Base-by-base conservation (phyloP, 2,888 invertebrate species). In the Heteromurus nitidus region DNA sequence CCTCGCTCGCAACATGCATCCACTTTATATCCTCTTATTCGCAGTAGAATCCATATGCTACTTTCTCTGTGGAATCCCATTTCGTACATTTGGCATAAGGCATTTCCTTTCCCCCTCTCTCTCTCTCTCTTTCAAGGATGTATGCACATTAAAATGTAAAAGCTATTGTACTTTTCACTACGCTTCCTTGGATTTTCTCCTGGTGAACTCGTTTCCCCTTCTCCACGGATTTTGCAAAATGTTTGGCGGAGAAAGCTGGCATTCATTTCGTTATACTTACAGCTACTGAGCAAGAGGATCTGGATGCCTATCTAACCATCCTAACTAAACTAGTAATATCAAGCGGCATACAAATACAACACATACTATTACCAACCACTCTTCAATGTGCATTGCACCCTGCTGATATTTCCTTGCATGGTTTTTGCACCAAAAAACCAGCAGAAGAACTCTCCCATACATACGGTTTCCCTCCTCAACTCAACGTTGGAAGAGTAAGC, bases 91-190 rank as follows among this genome's bases (percentile, higher is more conserved):
- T 50, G 11, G 11, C 50, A 13, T 50, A 13, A 50, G 11, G n/a
- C 50, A 50, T n/a, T 50, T 7, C 50, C 36, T 36, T 13, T 36
- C 36, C 36, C 9, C 36, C 36, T 36, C 7, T 36, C 3, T 50
- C 50, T 50, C 5, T 11, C 50, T 5, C 7, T 3, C 50, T 50
- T 50, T 7, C 3, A 18, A 11, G 50, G n/a, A 9, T 58, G 30
- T 7, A 31, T 44, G 22, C 44, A 44, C 42, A 44, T 42, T 65
- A 65, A 58, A 65, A 44, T 65, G 42, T 67, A 42, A 76, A 76
- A 62, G 62, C 62, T 62, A 31, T 62, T 62, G 62, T 62, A 62
- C 62, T 31, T 24, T 62, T 62, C 18, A 2, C 31, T 44, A 42
- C 24, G 58, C 50, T 75, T 67, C 31, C 67, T 58, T n/a, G 28